These are phyloP conservation scores for Microplitis manilae DNA, from an alignment of 2,888 invertebrate genomes.

Conservation along the genomic window DNA sequence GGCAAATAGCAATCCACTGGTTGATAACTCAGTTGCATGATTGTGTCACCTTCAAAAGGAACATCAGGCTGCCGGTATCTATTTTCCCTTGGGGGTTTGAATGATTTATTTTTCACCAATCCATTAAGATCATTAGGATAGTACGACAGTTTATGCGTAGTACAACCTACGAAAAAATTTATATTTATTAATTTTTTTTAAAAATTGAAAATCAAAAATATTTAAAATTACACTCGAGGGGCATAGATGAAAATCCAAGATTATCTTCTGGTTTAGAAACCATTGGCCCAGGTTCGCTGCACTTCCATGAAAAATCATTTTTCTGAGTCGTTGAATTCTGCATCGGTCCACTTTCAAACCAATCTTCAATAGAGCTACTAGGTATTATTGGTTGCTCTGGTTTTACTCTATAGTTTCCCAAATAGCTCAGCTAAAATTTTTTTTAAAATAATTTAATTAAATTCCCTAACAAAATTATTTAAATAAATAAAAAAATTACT, in stretches of 20 bases:
- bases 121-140: slow-evolving; percentile 73
- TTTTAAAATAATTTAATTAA: background rate
- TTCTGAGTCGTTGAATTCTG: slow-evolving; percentile 82
- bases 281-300: slow-evolving; percentile 12
- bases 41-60: slow-evolving; percentile 74
- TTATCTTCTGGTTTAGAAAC: slow-evolving; percentile 52
- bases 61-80: slow-evolving; percentile 73
- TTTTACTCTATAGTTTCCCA: slow-evolving; percentile 63
- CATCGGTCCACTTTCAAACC: slow-evolving; percentile 76
- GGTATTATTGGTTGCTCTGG: slow-evolving; percentile 58
- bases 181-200: background rate
- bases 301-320: slow-evolving; percentile 77
- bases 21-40: slow-evolving; percentile 74
- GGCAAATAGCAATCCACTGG: slow-evolving; percentile 69
- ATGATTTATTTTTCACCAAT: slow-evolving; percentile 70
- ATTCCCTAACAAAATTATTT: background rate
- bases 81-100: slow-evolving; percentile 69
- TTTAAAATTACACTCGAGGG: slow-evolving; percentile 55
- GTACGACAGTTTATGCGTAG: slow-evolving; percentile 78
- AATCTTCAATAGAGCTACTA: slow-evolving; percentile 51
- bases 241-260: slow-evolving; percentile 51
- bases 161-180: slow-evolving; percentile 71
- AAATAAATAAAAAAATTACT: slow-evolving; percentile 48
- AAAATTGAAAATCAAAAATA: background rate
- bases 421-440: slow-evolving; percentile 62